These are phyloP conservation scores for Rhagoletis zephyria DNA, from an alignment of 1,140 invertebrate species.

Conservation along the genomic window DNA sequence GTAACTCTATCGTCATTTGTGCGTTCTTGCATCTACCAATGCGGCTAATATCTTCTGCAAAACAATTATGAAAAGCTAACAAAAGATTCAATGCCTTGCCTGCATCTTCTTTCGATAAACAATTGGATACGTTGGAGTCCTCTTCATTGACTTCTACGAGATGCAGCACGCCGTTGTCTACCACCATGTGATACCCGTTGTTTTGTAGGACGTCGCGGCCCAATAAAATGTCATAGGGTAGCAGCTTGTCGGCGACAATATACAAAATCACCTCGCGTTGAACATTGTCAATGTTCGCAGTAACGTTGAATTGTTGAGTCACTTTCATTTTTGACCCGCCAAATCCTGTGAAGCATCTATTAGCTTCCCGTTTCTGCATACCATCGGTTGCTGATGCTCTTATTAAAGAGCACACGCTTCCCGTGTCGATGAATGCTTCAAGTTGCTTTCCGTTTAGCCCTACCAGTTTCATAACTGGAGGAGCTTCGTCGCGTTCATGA, in stretches of 20 bases:
- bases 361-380: too few relatives aligned
- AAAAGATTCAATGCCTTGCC: neutral
- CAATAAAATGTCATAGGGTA: slow-evolving; percentile 33
- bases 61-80: neutral
- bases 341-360: neutral
- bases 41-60: slow-evolving; percentile 25
- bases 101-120: neutral
- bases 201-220: slow-evolving; percentile 2
- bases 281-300: neutral
- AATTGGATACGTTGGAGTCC: neutral
- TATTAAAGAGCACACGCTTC: too few relatives aligned
- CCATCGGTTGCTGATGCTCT: too few relatives aligned
- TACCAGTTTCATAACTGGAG: neutral
- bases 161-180: too few relatives aligned
- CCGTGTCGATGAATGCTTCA: too few relatives aligned
- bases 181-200: neutral
- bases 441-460: too few relatives aligned
- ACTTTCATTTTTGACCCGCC: neutral
- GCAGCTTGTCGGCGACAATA: neutral
- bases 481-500: neutral
- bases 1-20: slow-evolving; percentile 52
- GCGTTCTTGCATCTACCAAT: slow-evolving; percentile 43
- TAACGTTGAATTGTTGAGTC: neutral
- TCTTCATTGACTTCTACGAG: neutral
- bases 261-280: neutral